Percentiles rank a stretch among this genome's conserved stretches.
Conservation (phyloP, 2,113 vertebrate species). For the Petroica traversi region DNA sequence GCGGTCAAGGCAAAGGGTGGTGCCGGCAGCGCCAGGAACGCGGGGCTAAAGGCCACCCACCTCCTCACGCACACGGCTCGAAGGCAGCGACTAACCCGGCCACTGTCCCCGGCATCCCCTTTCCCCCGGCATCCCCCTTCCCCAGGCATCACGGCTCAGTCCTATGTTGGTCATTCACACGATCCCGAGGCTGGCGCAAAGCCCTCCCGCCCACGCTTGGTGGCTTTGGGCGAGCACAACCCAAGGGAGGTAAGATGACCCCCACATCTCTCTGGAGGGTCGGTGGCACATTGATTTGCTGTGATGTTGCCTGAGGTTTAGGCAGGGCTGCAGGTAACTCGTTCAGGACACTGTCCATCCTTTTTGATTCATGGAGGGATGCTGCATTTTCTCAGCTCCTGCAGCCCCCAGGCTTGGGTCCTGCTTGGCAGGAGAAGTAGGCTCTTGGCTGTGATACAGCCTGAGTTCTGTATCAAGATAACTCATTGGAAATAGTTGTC, state of each 20-base stretch:
- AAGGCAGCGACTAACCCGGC: not conserved
- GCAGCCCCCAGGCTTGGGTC: not conserved
- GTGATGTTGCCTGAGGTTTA: not conserved
- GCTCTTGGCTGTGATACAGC: constrained; percentile 21
- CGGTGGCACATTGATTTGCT: too few relatives aligned
- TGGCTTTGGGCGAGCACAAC: not conserved
- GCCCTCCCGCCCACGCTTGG: not conserved
- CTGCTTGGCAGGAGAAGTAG: not conserved
- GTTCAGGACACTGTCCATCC: fast-evolving
- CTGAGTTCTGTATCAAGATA: constrained; percentile 4
- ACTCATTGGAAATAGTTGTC: constrained; percentile 19
- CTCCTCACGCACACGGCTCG: fast-evolving
- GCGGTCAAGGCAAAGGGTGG: not conserved
- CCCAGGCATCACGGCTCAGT: fast-evolving
- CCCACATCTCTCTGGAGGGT: too few relatives aligned
- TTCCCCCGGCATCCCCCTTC: too few relatives aligned
- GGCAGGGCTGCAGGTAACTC: not conserved
- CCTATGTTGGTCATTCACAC: fast-evolving
- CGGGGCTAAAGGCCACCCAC: not conserved
- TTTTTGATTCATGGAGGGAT: not conserved
- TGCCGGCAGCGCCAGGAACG: not conserved
- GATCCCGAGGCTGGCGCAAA: not conserved
- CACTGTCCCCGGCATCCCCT: too few relatives aligned
- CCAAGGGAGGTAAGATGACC: not conserved
- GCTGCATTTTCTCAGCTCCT: not conserved